Evolutionary conservation across 2,888 invertebrate species (phyloP), one percentile per base, ranked within the genome.

Genomic region (Anaspis maculata): DNA sequence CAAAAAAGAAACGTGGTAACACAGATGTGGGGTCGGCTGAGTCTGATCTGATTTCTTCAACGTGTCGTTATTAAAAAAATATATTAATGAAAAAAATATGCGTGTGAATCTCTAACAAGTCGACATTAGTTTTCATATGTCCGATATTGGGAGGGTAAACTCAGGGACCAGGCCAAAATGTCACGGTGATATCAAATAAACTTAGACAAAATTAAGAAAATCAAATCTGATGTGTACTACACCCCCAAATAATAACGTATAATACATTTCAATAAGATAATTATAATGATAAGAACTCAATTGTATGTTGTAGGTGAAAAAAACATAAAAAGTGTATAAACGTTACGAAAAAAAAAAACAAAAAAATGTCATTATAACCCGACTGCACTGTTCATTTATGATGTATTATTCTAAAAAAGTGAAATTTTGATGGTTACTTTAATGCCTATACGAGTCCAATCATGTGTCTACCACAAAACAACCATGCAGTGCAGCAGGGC

Each of bases 111-210:
- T 57, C 54, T 51, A 46, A 51, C 45, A 46, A 44, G 36, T 45
- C 44, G 41, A 45, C 42, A 34, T 30, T 36, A 25, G 25, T 27
- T 26, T 27, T 39, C 37, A 36, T 35, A 35, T 42, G 49, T 45
- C 46, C 48, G 49, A 44, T 49, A 43, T 49, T 48, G 51, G 62
- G 62, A 61, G 62, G 64, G 64, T 64, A 61, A 63, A 64, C 64
- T 66, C 66, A 67, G 67, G 67, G 68, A 68, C 67, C 68, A 68
- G 67, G 67, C 66, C 68, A 66, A 65, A 63, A 61, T 61, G 62
- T 64, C 64, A 64, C 64, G 64, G 65, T 65, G 62, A 66, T 65
- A 66, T 65, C 64, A 65, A 64, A 62, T 59, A 54, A 54, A 55
- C 46, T 57, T 59, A 62, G 58, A 61, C 57, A 59, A 60, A 62